Base-by-base conservation (phyloP, 2,113 vertebrate species). In the Brachionichthys hirsutus region DNA sequence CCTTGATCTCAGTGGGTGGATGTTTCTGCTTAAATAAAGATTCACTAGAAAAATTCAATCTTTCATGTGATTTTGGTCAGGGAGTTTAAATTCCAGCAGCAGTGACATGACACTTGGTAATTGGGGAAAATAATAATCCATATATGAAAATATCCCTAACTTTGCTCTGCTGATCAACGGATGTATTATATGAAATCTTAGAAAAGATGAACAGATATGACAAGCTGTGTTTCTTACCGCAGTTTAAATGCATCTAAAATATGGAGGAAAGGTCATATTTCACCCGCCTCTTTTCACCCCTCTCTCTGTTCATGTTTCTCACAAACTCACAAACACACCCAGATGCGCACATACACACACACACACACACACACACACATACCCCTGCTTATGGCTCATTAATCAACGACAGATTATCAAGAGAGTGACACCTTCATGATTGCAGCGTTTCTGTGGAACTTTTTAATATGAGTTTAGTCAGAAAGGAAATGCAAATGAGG, bases 331-430 rank as follows among this genome's bases (percentile, higher is more conserved):
- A n/a, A 10, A 49, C 44, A 59, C 47, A 63, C 17, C 51, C 34
- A 57, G 35, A 49, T 35, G 14, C 48, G 46, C 17, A 17, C 42
- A 19, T 35, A 47, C 16, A 68, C 16, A 34, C n/a, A 46, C 34
- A 62, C 60, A 66, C 34, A 41, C 49, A 61, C 34, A 45, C 71
- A 44, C 48, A 6, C 17, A 14, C 12, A 3, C 64, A 50, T 42
- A 47, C 52, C 44, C 22, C 62, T 73, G 48, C 52, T 64, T 22
- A 24, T 70, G 66, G 54, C 78, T 84, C 85, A 89, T 87, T 84
- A 88, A 86, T 89, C 85, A 88, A 83, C 19, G 20, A 73, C 82
- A 83, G 66, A 85, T 89, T 82, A 88, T 82, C 80, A 82, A 52
- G 72, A 50, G 83, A 82, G 72, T 87, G 86, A 85, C 81, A 87